Evolutionary conservation across 2,888 invertebrate genomes (phyloP).

Genomic region (Mimas tiliae): DNA sequence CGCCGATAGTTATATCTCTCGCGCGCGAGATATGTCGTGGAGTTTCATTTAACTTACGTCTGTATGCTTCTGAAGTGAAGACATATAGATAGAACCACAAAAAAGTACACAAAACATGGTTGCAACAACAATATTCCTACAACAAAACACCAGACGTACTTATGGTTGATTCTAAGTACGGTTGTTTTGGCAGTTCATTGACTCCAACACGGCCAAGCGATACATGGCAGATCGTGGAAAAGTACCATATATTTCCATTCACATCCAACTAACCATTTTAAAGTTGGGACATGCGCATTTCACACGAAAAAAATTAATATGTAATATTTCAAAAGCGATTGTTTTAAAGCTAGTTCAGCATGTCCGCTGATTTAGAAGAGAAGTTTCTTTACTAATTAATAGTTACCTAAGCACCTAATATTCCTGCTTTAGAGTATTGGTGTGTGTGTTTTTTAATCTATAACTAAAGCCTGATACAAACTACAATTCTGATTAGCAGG

Average conservation of each 20-base stretch:
- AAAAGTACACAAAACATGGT: neutral
- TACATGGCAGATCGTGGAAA: constrained; percentile 23
- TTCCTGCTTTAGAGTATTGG: neutral
- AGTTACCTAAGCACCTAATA: neutral
- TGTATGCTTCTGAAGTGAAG: neutral
- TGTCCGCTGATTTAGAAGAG: neutral
- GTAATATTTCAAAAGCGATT: neutral
- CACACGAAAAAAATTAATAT: neutral
- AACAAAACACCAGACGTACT: neutral
- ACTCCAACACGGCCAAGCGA: constrained; percentile 2
- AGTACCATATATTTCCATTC: constrained; percentile 6
- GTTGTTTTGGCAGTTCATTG: neutral
- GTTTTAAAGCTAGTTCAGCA: neutral
- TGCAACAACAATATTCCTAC: neutral
- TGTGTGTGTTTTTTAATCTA: too few species aligned
- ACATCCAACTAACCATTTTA: neutral
- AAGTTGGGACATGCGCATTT: neutral
- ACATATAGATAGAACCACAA: neutral
- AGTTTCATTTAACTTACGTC: too few species aligned
- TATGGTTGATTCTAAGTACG: neutral
- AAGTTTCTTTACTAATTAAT: neutral
- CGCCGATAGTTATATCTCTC: too few species aligned
- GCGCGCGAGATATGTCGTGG: too few species aligned
- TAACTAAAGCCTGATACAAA: too few species aligned
- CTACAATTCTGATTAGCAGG: too few species aligned